Evolutionary conservation across 2,797 vertebrate species (phyloP), one percentile per base, ranked within the genome.

Genomic region (Pseudotriccus pelzelni): DNA sequence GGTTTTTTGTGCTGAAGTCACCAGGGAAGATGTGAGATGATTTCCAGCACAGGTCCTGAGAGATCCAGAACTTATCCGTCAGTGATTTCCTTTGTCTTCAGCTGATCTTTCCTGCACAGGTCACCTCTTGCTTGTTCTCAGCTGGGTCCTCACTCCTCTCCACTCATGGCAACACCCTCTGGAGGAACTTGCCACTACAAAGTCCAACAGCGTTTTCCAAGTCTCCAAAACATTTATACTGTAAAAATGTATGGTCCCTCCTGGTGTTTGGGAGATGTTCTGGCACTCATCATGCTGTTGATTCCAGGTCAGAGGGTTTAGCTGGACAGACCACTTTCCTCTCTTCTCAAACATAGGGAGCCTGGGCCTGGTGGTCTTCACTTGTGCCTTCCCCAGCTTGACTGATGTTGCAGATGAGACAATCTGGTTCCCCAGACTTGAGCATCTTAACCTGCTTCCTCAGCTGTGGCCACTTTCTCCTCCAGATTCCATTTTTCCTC

Each of bases 241-340:
- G n/a, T n/a, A 28, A 62, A 77, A 66, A 49, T 4, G 25, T 14
- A 18, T 20, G 1, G 9, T 25, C 32, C 14, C 24, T 89, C 16
- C 19, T 43, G 62, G 17, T 16, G 30, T 49, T 0, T 39, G 70
- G 49, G 24, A 84, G 44, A 13, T 82, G 32, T 34, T 52, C 60
- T 76, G 68, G 25, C 9, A 32, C 15, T 85, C 0, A 0, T 8
- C 16, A 3, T 8, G 7, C 21, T 46, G 12, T 34, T 84, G 30
- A 52, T 72, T 7, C 8, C 2, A 3, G 46, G 12, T 6, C 64
- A 84, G 34, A 60, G 37, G 49, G 7, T 47, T 84, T 62, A 53
- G 7, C 14, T 74, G 73, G 36, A 41, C 37, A 41, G 28, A 49
- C 4, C 6, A 9, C 37, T 46, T 82, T 53, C 58, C 30, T 74